Percentiles rank a stretch among this genome's conserved stretches.
Evolutionary conservation across 2,797 vertebrate genomes (phyloP).

Genomic region (Epinephelus malabaricus): DNA sequence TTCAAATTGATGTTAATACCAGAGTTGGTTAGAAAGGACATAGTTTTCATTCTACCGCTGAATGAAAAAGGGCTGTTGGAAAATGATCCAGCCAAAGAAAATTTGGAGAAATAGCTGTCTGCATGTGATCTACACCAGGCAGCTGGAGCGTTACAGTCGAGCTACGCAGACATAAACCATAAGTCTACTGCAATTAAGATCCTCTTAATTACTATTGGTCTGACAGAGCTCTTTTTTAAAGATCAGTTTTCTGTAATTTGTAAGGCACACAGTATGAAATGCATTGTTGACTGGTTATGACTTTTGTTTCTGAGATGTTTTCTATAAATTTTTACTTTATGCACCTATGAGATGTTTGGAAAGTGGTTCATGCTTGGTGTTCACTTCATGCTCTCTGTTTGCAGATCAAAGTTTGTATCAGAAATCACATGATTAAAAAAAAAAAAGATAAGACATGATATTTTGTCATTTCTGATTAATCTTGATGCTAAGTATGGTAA

Average conservation of each 20-base stretch:
- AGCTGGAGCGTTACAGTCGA: constrained; percentile 36
- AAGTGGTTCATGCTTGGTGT: neutral
- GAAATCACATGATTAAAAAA: neutral
- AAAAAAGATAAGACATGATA: neutral
- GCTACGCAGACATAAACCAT: constrained; percentile 65
- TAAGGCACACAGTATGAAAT: constrained; percentile 28
- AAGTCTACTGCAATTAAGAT: constrained; percentile 65
- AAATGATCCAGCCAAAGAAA: constrained; percentile 80
- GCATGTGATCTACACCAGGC: constrained; percentile 60
- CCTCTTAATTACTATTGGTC: constrained; percentile 67
- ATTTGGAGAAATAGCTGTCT: constrained; percentile 61
- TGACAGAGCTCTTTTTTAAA: constrained; percentile 49
- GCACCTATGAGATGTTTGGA: neutral
- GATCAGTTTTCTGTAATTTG: constrained; percentile 52
- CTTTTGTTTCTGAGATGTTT: constrained; percentile 10
- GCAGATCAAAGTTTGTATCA: neutral
- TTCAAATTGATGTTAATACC: constrained; percentile 82
- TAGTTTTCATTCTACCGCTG: constrained; percentile 74
- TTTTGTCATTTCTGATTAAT: neutral
- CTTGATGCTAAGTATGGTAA: neutral
- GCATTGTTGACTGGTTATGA: constrained; percentile 11
- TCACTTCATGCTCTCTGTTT: neutral
- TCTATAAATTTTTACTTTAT: constrained; percentile 21
- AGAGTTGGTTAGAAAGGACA: constrained; percentile 79
- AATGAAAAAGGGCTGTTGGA: constrained; percentile 74